Evolutionary conservation across 2,797 vertebrate species (phyloP), one percentile per base, ranked within the genome.

Genomic region (Coilia nasus): DNA sequence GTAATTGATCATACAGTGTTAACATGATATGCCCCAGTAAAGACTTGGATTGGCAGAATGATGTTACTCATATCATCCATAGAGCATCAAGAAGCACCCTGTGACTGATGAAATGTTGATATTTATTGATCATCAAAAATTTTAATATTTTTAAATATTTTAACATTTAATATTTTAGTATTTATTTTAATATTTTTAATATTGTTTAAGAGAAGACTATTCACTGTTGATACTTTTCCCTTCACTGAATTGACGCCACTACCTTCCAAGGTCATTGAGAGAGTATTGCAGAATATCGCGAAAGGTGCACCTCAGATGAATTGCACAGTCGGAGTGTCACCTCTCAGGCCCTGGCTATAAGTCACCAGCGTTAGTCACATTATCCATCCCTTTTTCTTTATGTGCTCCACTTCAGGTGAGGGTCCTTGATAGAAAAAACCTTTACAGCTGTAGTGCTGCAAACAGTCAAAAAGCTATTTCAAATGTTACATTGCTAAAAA

Each of bases 341-440:
- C 71, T 78, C 31, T 78, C 35, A 41, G 41, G 71, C 17, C 71
- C 35, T n/a, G 71, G 17, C 71, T 35, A 78, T 78, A 78, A 78
- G 71, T 78, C 71, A 78, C 35, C 35, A 44, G 31, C 1, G 35
- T 0, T 0, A 78, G 71, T 44, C 35, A 21, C 71, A 28, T 31
- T 35, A 71, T 71, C 71, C 44, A 21, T 78, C 35, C 31, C 15
- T 15, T 6, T 44, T 78, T 2, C 28, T 44, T 21, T 78, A 78
- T 78, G 1, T 78, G 31, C 31, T 44, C 17, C 31, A 78, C 35
- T 21, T 0, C 31, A 41, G 71, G 4, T 35, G 31, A 14, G 17
- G 67, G 71, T 78, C 71, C 17, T 78, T 78, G 71, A 78, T 41
- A 44, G 5, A 4, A 78, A 11, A 19, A 3, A 21, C 1, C 71